Percentiles rank a stretch among this genome's conserved stretches.
These are phyloP conservation scores for Lytechinus pictus DNA, from an alignment of 35 echinoderm and acorn worm genomes.

Conservation along the genomic window DNA sequence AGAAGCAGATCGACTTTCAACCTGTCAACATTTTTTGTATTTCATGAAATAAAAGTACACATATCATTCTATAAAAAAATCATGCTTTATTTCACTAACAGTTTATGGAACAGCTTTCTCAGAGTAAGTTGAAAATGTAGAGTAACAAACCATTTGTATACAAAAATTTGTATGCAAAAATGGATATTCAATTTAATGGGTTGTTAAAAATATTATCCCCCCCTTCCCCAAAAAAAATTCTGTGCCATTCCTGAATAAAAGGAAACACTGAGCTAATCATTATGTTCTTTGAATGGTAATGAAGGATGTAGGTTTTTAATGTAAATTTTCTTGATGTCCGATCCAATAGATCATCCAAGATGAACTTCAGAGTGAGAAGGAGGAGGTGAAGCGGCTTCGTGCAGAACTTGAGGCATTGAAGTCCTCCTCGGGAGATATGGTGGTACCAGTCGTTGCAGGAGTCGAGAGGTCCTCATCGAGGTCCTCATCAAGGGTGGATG, in stretches of 20 bases:
- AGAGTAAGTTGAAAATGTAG: too few relatives aligned
- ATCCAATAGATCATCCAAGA: constrained; percentile 75
- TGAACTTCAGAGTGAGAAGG: constrained; percentile 71
- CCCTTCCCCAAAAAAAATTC: too few relatives aligned
- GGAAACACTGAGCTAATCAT: too few relatives aligned
- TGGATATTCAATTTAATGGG: too few relatives aligned
- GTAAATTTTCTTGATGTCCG: not conserved
- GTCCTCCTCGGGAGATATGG: not conserved
- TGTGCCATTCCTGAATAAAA: too few relatives aligned
- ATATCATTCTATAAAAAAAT: too few relatives aligned
- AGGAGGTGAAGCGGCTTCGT: constrained; percentile 48
- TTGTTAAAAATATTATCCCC: too few relatives aligned
- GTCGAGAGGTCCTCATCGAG: not conserved
- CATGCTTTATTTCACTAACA: too few relatives aligned
- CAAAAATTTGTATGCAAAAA: not conserved
- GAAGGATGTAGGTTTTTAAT: too few relatives aligned
- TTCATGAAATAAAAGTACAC: not conserved
- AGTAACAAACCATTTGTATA: not conserved
- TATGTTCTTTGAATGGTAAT: too few relatives aligned
- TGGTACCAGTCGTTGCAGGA: constrained; percentile 12
- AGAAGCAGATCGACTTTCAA: too few relatives aligned
- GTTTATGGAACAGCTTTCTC: too few relatives aligned
- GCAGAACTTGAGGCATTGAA: constrained; percentile 34
- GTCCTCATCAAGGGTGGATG: not conserved
- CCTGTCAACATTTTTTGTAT: not conserved